These are phyloP conservation scores for Phoebastria nigripes DNA, from an alignment of 2,797 vertebrate species.

Conservation along the genomic window DNA sequence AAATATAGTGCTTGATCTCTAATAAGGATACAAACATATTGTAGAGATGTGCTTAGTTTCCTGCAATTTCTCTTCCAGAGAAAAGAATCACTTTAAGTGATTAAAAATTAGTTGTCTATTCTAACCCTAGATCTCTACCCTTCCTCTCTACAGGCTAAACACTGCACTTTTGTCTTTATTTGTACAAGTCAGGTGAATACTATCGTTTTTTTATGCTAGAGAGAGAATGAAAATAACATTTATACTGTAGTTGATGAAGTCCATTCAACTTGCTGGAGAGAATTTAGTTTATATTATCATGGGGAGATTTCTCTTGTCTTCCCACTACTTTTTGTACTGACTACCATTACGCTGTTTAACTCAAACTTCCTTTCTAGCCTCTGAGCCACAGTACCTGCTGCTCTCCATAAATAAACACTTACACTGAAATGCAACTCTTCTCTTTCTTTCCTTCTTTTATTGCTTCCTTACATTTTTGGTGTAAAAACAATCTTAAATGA, in stretches of 20 bases:
- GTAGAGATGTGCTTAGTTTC: not conserved
- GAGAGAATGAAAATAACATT: not conserved
- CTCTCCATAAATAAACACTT: not conserved
- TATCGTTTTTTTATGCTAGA: not conserved
- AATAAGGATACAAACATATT: not conserved
- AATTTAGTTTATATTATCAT: not conserved
- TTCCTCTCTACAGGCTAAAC: not conserved
- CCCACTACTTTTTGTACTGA: not conserved
- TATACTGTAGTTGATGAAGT: not conserved
- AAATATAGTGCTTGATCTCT: rapidly evolving
- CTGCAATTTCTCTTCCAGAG: not conserved
- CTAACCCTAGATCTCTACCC: not conserved
- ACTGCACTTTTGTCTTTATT: not conserved
- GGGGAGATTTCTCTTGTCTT: not conserved
- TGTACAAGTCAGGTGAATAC: not conserved
- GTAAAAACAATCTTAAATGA: not conserved
- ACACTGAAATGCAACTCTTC: not conserved
- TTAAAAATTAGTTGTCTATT: not conserved
- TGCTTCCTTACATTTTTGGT: not conserved
- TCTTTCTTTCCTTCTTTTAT: not conserved
- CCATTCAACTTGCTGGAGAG: not conserved
- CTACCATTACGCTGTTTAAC: not conserved
- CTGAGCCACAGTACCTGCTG: not conserved
- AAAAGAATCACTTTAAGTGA: not conserved
- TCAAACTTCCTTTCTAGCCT: not conserved